A percentile compares a stretch with the other conserved stretches of the same genome.
Conservation (phyloP, 1,140 invertebrate genomes). For the Ips typographus region DNA sequence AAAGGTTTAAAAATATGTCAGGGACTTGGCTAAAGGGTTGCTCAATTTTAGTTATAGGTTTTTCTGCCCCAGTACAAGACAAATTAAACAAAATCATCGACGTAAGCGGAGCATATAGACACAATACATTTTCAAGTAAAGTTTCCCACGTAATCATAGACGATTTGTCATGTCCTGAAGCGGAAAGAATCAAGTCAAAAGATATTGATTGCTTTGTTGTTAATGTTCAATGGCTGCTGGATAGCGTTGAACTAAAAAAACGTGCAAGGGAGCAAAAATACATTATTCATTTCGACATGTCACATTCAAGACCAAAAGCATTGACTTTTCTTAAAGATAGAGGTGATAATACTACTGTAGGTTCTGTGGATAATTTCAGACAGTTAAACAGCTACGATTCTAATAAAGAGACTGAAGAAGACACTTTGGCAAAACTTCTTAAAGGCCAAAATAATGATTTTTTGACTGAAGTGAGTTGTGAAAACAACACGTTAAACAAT, state of each 20-base stretch:
- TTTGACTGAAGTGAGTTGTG: not conserved
- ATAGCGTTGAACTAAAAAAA: constrained; percentile 65
- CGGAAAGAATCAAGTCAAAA: constrained; percentile 53
- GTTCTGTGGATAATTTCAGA: too few species aligned
- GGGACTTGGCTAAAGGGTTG: constrained; percentile 83
- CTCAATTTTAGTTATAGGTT: constrained; percentile 71
- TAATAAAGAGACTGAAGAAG: constrained; percentile 6
- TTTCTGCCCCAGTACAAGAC: constrained; percentile 63
- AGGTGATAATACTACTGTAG: too few species aligned
- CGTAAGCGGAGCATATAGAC: constrained; percentile 75
- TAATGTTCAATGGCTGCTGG: constrained; percentile 69
- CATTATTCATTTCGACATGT: not conserved
- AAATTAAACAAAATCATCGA: constrained; percentile 79
- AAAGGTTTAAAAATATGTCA: constrained; percentile 63
- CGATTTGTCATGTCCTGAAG: constrained; percentile 56
- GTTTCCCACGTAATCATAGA: constrained; percentile 81
- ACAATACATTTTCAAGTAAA: constrained; percentile 71
- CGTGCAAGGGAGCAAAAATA: constrained; percentile 62
- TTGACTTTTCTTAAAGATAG: too few species aligned
- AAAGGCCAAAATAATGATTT: not conserved
- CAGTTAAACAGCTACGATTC: not conserved
- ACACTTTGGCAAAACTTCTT: constrained; percentile 20
- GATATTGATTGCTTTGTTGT: constrained; percentile 60
- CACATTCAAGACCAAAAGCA: too few species aligned
- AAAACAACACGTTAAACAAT: not conserved